Evolutionary conservation across 2,888 invertebrate species (phyloP), one percentile per base, ranked within the genome.

Genomic region (Coelopa pilipes): DNA sequence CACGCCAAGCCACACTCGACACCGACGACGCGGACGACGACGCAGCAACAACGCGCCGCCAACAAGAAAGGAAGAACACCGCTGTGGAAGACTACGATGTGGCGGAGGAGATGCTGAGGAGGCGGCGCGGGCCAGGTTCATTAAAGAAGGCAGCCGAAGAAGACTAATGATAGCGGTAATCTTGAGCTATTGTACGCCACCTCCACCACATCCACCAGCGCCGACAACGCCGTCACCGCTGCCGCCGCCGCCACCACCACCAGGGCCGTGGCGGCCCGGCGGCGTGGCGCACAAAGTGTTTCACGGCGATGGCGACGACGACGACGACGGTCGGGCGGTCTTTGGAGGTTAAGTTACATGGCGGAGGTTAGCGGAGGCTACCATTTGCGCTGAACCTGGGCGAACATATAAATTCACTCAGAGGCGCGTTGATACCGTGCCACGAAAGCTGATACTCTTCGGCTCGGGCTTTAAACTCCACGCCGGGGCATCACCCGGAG

Each of bases 391-490:
- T 65, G 71, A 71, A 65, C 71, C 65, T 49, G 15, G 21, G 83
- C 82, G 83, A 84, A 84, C 84, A 84, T 83, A 84, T 85, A 84
- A 85, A 85, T 85, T 84, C 84, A 84, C 84, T 84, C 84, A 84
- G 81, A 80, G 79, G 85, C 84, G 81, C 80, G 80, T 81, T 84
- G 85, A 84, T 84, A 84, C 49, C 66, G 47, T 55, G 50, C 60
- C 19, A 47, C 46, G 50, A 65, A 59, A 59, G 72, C 72, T 72
- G 73, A 74, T 75, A 76, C 67, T 68, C 73, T 71, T 66, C 17
- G 74, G 59, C 68, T 60, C 19, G 12, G 7, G 49, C 21, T 1
- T 50, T 19, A 24, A 70, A 60, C 17, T n/a, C 17, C 12, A 47
- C 15, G 15, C 7, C 5, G 60, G 13, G 34, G 70, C 34, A 70